Evolutionary conservation across 2,888 invertebrate genomes (phyloP), one percentile per base, ranked within the genome.

Genomic region (Candidula unifasciata): DNA sequence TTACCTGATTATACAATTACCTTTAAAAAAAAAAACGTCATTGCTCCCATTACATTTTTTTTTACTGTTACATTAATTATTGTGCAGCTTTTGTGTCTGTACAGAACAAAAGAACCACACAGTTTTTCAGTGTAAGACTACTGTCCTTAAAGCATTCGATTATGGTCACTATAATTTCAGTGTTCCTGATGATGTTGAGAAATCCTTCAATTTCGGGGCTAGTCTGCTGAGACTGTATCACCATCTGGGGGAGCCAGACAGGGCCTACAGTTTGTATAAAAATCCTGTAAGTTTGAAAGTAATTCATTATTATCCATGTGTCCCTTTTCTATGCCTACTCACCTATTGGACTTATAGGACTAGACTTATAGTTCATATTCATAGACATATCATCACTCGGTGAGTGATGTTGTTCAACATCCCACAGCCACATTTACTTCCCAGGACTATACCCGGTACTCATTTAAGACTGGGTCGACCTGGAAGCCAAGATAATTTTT

Each of bases 241-340:
- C 27, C 71, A 84, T 73, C 64, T 84, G 21, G 77, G 77, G 16
- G 64, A 57, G 54, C 79, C 83, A n/a, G 69, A 73, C 21, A 52
- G 69, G n/a, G 79, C 79, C 30, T 84, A 79, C 78, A 69, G 18
- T 1, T n/a, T 80, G 5, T 84, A 80, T 69, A 84, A 84, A 52
- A 27, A 84, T 54, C 73, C 76, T 71, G 83, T 84, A 30, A 80
- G 83, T 73, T 13, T 44, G 44, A 44, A 44, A 44, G 44, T 44
- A 44, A 3, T 27, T 18, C 68, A 3, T 68, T 64, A 24, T 64
- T 5, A 24, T 24, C n/a, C 24, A 10, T 64, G 64, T 64, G 6
- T 21, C 21, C 24, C n/a, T 10, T n/a, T n/a, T n/a, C n/a, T n/a
- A n/a, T n/a, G n/a, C n/a, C n/a, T n/a, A n/a, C n/a, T n/a, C n/a